These are phyloP conservation scores for Agelastica alni DNA, from an alignment of 2,888 invertebrate species.

Conservation along the genomic window DNA sequence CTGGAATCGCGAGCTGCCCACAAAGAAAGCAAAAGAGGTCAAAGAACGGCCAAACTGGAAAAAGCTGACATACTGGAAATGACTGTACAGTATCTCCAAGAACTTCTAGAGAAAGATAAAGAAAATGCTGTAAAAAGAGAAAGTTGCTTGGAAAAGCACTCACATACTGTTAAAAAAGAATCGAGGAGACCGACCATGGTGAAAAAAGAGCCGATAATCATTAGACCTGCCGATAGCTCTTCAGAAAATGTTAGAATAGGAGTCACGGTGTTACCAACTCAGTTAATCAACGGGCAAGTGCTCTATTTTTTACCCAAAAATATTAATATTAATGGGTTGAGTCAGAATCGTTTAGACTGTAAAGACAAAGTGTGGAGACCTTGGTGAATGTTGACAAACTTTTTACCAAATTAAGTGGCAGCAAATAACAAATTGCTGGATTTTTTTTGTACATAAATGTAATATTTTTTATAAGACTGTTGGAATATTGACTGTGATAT, in stretches of 20 bases:
- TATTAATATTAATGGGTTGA: conserved; percentile 10
- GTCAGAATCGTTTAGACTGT: conserved; percentile 20
- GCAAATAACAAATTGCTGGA: no score
- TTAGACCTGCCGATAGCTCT: conserved; percentile 45
- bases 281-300: conserved; percentile 53
- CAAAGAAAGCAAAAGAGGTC: conserved; percentile 45
- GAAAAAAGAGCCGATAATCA: conserved; percentile 31
- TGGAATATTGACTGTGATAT: no score
- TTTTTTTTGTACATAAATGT: no score
- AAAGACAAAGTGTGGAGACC: conserved; percentile 52
- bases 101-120: conserved; percentile 55
- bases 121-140: conserved; percentile 19
- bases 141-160: conserved; percentile 12
- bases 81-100: conserved; percentile 64
- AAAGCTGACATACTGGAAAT: conserved; percentile 69
- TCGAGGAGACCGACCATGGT: neutral
- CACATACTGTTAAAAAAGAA: neutral
- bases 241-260: conserved; percentile 42
- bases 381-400: no score
- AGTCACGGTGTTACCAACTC: conserved; percentile 52
- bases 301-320: conserved; percentile 53
- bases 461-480: no score
- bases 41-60: conserved; percentile 63
- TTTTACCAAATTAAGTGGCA: no score
- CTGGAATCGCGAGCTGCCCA: conserved; percentile 55